Conservation (phyloP, 2,797 vertebrate species). For the Phrynocephalus guinanensis region DNA sequence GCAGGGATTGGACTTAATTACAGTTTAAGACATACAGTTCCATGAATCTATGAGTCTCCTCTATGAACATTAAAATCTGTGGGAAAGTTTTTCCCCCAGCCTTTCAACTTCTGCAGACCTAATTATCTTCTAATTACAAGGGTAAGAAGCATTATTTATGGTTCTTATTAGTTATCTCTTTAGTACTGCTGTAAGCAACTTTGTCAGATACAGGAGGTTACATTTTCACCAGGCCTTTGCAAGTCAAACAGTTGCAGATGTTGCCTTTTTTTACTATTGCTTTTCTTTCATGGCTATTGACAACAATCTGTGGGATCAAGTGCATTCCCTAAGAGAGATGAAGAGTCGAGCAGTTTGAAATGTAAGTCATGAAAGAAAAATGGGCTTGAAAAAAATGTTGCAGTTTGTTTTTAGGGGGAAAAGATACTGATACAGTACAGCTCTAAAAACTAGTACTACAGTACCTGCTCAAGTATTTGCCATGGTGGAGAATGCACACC, state of each 20-base stretch:
- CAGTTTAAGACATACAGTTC: too few species aligned
- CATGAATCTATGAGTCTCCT: neutral
- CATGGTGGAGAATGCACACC: too few species aligned
- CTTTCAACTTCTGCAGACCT: neutral
- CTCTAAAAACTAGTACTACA: neutral
- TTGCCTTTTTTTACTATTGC: too few species aligned
- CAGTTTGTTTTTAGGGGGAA: neutral
- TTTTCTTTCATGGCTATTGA: too few species aligned
- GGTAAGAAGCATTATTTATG: neutral
- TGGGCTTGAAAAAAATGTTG: neutral
- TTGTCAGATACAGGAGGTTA: neutral
- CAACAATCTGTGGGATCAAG: too few species aligned
- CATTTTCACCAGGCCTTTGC: too few species aligned
- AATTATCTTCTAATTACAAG: neutral
- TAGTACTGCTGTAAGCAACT: neutral
- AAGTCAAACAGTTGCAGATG: neutral
- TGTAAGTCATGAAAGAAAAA: neutral
- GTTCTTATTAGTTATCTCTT: neutral
- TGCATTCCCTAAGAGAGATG: too few species aligned
- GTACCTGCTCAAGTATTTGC: too few species aligned
- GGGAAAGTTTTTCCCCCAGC: neutral
- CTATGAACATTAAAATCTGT: conserved; percentile 52
- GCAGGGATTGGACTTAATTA: too few species aligned
- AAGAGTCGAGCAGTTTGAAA: neutral
- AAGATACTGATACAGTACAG: neutral